Evolutionary conservation across 64 coral and sea anemone species (phyloP).

Genomic region (Dendrophyllia cribrosa): DNA sequence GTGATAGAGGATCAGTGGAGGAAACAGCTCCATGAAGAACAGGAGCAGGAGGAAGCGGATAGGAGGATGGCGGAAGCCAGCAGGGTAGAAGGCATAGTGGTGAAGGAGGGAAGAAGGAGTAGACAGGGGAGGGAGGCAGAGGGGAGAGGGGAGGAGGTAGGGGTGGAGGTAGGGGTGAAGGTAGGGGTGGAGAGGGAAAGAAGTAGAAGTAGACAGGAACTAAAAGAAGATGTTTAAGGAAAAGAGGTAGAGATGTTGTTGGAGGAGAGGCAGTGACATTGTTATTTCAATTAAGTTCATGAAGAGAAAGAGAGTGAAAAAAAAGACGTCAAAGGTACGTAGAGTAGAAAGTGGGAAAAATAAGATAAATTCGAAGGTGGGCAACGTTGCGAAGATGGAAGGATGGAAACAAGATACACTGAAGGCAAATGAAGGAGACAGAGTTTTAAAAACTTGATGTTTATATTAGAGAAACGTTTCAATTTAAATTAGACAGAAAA

Average conservation of each 20-base stretch:
- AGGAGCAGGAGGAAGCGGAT: constrained; percentile 59
- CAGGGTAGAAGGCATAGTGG: constrained; percentile 38
- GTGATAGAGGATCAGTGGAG: constrained; percentile 89
- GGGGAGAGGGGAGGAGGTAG: background rate
- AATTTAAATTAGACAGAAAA: no score
- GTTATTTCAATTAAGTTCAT: no score
- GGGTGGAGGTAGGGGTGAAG: constrained; percentile 44
- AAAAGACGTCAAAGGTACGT: background rate
- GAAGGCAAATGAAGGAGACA: no score
- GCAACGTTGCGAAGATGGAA: no score
- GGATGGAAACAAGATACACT: no score
- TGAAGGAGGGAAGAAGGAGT: constrained; percentile 33
- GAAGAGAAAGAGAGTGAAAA: background rate
- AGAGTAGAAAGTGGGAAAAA: background rate
- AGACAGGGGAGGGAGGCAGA: constrained; percentile 42
- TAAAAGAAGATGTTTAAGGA: background rate
- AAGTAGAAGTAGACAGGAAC: background rate
- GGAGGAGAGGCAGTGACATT: no score
- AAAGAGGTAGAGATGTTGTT: background rate
- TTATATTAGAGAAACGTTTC: no score
- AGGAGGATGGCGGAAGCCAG: constrained; percentile 43
- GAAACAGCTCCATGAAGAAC: constrained; percentile 85
- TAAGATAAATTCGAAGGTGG: no score
- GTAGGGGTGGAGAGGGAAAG: background rate
- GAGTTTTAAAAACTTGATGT: no score